Conservation (phyloP, 2,113 vertebrate genomes). For the Probosciger aterrimus region DNA sequence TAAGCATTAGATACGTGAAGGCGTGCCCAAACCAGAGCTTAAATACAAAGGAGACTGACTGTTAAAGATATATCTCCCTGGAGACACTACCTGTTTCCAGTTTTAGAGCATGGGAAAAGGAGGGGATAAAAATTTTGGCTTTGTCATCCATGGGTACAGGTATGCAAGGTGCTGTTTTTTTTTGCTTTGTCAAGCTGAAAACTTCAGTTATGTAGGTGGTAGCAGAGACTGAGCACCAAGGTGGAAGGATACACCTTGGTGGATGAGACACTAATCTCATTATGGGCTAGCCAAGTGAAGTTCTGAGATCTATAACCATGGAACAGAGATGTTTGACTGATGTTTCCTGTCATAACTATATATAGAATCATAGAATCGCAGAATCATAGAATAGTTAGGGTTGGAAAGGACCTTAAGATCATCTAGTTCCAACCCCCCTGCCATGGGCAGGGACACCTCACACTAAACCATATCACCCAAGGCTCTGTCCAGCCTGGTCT, state of each 20-base stretch:
- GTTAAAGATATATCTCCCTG: neutral
- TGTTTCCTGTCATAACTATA: neutral
- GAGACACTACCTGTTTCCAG: neutral
- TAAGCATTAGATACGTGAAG: neutral
- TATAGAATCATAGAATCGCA: too few species aligned
- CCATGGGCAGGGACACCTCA: too few species aligned
- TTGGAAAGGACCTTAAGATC: too few species aligned
- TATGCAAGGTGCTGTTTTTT: neutral
- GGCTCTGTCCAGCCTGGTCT: too few species aligned
- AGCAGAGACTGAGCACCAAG: neutral
- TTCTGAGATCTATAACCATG: neutral
- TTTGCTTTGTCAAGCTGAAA: neutral
- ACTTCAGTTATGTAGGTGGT: neutral
- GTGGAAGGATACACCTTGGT: neutral
- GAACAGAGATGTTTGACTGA: neutral
- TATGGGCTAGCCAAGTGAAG: neutral
- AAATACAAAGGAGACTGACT: neutral
- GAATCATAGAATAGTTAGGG: too few species aligned
- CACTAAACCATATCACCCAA: too few species aligned
- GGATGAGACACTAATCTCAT: rapidly evolving
- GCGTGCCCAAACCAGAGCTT: neutral
- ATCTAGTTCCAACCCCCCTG: too few species aligned
- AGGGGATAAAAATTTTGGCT: neutral
- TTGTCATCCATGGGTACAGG: too few species aligned
- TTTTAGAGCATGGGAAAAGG: neutral